Percentiles rank a stretch among this genome's conserved stretches.
These are phyloP conservation scores for Patella caerulea DNA, from an alignment of 2,888 invertebrate species.

Conservation along the genomic window DNA sequence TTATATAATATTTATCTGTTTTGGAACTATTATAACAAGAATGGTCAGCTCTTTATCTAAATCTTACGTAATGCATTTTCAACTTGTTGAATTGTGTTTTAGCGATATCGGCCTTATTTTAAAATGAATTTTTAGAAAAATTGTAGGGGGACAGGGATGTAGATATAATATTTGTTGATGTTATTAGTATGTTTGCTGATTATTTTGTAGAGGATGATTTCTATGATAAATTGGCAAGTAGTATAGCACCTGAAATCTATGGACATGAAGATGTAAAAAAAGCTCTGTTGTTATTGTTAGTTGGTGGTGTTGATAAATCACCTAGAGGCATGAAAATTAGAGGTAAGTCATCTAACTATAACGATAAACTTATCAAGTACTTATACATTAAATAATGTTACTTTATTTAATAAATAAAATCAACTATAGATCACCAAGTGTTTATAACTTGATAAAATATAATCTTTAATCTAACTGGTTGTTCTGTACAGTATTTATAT, in stretches of 20 bases:
- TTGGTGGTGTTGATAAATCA: constrained; percentile 81
- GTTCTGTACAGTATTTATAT: too few relatives aligned
- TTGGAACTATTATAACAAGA: too few relatives aligned
- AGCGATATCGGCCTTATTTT: too few relatives aligned
- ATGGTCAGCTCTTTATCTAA: too few relatives aligned
- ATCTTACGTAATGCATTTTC: too few relatives aligned
- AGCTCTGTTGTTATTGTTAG: constrained; percentile 90
- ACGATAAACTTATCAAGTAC: not conserved
- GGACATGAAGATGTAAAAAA: constrained; percentile 99
- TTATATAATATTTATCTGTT: not conserved
- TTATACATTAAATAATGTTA: too few relatives aligned
- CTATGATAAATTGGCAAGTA: constrained; percentile 91
- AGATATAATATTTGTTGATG: too few relatives aligned
- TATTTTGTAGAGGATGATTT: constrained; percentile 82
- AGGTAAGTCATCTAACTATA: constrained; percentile 67
- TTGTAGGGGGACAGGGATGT: too few relatives aligned
- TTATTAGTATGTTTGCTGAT: too few relatives aligned
- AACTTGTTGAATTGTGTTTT: too few relatives aligned
- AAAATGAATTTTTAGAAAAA: too few relatives aligned
- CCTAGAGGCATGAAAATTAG: constrained; percentile 98
- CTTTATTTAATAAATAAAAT: not conserved
- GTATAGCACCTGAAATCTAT: constrained; percentile 98
- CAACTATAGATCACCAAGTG: not conserved
- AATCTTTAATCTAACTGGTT: not conserved
- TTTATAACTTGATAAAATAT: not conserved